Percentiles rank a stretch among this genome's conserved stretches.
phyloP scores from a whole-genome alignment of 1,140 invertebrate species.

The Oreohelix idahoensis region DNA sequence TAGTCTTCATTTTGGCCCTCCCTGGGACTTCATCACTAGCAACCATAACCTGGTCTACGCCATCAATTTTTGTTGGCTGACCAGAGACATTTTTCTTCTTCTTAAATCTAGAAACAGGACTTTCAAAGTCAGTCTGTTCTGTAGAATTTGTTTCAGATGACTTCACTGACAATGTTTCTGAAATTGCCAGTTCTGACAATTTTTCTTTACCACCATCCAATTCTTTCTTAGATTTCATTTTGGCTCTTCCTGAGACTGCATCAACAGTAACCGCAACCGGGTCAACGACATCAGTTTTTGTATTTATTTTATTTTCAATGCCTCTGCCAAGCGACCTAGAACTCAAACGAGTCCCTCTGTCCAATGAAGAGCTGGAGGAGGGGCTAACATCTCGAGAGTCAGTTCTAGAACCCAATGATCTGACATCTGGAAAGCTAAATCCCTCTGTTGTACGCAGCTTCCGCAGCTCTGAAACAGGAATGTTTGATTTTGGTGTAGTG shows the following conservation, averaged over 20 bases:
- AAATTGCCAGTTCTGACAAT: neutral
- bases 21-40: too few species aligned
- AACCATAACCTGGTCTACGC: neutral
- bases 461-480: conserved; percentile 1
- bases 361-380: conserved; percentile 6
- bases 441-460: conserved; percentile 21
- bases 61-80: too few species aligned
- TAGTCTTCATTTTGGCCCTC: neutral
- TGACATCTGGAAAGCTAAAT: conserved; percentile 1
- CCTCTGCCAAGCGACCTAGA: neutral
- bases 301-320: neutral
- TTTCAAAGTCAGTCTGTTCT: neutral
- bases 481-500: neutral
- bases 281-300: neutral
- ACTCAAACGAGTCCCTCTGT: neutral
- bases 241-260: neutral
- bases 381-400: conserved; percentile 29
- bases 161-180: neutral
- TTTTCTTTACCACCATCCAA: neutral
- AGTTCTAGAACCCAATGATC: neutral
- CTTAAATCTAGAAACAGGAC: neutral
- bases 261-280: too few species aligned
- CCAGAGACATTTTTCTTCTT: too few species aligned
- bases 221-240: neutral
- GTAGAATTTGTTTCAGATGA: neutral